Base-by-base conservation (phyloP, 2,888 invertebrate genomes). In the Diarsia dahlii region DNA sequence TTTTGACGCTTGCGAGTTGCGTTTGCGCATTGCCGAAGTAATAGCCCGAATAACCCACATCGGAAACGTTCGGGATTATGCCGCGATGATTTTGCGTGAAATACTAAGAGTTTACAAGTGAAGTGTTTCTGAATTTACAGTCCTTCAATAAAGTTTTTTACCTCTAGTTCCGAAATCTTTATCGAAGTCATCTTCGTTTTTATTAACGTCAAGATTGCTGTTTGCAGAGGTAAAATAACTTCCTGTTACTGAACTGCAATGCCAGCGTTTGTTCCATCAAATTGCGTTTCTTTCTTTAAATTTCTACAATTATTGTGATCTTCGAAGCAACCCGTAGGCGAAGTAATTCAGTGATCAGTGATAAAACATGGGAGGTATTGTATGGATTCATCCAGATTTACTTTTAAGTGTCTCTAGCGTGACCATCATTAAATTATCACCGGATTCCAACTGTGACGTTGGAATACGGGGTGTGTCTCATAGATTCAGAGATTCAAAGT, bases 11-110 rank as follows among this genome's bases (percentile, higher is more conserved):
- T 69, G 78, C n/a, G n/a, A n/a, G n/a, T n/a, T n/a, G n/a, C 78
- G 72, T 76, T 76, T 77, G 76, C 77, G 71, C 74, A 79, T 66
- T 72, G 67, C 76, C 74, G 71, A 72, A 82, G 76, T 84, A 79
- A 84, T 79, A 72, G 68, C 76, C 72, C 65, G 78, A 78, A 79
- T 81, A 85, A 79, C 78, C 81, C 65, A 85, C 78, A 81, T 81
- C 76, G 63, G 78, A 80, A 81, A 60, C 74, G 69, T 77, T 82
- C 73, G 62, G 67, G 80, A 83, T 75, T 78, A 78, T 85, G 84
- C 79, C 69, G 69, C 67, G 80, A 86, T 81, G 80, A 83, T 85
- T 84, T 74, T 67, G 79, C 85, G 84, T 89, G 87, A 89, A 90
- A 89, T 87, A 91, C 85, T 87, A 54, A 54, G 54, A 54, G n/a